Evolutionary conservation across 2,888 invertebrate genomes (phyloP), one percentile per base, ranked within the genome.

Genomic region (Eremobia ochroleuca): DNA sequence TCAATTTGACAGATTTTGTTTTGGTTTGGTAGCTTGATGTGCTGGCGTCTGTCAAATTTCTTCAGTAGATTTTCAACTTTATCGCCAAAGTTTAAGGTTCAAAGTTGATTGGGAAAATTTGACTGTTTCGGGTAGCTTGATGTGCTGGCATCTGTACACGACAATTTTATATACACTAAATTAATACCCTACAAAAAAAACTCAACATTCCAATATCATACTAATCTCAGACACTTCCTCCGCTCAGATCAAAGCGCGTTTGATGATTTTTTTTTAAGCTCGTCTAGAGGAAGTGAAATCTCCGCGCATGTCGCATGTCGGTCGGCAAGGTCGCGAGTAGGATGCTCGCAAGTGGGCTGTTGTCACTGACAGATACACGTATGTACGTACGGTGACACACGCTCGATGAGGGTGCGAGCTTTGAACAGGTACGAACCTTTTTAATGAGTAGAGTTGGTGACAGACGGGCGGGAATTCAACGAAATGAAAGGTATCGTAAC

Each of bases 311-410:
- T 94, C 82, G 86, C 85, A 95, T 95, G 95, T 96, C 93, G 94
- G 96, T 93, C 96, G 95, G 91, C 95, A 96, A 96, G 96, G 96
- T 95, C 96, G 94, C 93, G 73, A 95, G 93, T 94, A 96, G 96
- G 96, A 96, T 96, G 95, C 94, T 94, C 91, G 92, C 94, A 95
- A 95, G 92, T 95, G 94, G 95, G 94, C 93, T 95, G 93, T 91
- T 90, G 91, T 92, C 91, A 90, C 89, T 89, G 90, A 85, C 86
- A 78, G 76, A 76, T 62, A 83, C 88, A 78, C 71, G 85, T 83
- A 79, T 83, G 87, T 82, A 82, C 75, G 83, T 79, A 76, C 74
- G 86, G 61, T 65, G 72, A 18, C 80, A 75, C 88, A 77, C 93
- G 82, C 83, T 64, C 5, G 34, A 80, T 37, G 18, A 31, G 21